phyloP scores from a whole-genome alignment of 2,888 invertebrate genomes.

The Mesorhabditis sp. region DNA sequence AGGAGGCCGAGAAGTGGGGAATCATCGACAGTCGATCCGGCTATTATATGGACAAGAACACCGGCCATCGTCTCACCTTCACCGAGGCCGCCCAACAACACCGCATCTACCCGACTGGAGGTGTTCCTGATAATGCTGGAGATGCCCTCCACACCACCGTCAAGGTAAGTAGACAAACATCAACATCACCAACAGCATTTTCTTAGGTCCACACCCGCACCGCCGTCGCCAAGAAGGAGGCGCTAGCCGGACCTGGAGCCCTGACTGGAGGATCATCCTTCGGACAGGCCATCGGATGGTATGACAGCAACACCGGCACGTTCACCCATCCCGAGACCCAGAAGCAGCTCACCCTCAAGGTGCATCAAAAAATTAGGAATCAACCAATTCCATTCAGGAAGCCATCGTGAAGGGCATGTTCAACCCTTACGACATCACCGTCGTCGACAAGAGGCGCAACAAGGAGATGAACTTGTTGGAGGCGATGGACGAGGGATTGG shows the following conservation, averaged over 20 bases:
- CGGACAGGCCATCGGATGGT: conserved; percentile 70
- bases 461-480: conserved; percentile 59
- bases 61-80: conserved; percentile 65
- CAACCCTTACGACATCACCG: conserved; percentile 57
- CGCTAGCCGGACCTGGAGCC: conserved; percentile 33
- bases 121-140: conserved; percentile 52
- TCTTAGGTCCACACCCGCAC: conserved; percentile 44
- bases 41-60: conserved; percentile 55
- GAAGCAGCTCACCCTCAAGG: conserved; percentile 69
- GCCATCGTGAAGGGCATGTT: conserved; percentile 61
- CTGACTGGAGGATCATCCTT: conserved; percentile 56
- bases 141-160: conserved; percentile 57
- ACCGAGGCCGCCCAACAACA: conserved; percentile 82
- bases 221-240: conserved; percentile 55
- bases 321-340: conserved; percentile 69
- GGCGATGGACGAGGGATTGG: conserved; percentile 60
- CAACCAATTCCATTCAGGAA: conserved; percentile 63
- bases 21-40: conserved; percentile 58
- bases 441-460: conserved; percentile 48
- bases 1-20: conserved; percentile 61
- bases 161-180: conserved; percentile 16
- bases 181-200: too few relatives aligned
- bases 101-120: conserved; percentile 65
- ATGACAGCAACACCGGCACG: conserved; percentile 74
- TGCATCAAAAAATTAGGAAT: background rate